Conservation (phyloP, 2,113 vertebrate genomes). For the Jaculus jaculus region DNA sequence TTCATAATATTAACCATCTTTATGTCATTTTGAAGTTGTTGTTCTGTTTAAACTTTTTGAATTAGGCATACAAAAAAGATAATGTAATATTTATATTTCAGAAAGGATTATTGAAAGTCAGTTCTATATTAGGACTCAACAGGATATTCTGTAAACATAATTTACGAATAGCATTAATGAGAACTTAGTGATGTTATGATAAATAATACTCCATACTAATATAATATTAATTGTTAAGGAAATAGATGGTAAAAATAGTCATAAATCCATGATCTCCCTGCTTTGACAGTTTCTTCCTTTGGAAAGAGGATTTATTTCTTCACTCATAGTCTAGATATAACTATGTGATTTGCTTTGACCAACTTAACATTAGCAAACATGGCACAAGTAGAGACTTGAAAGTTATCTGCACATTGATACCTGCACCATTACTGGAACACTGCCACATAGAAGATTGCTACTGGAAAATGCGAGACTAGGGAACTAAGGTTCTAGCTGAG, state of each 20-base stretch:
- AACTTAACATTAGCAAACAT: not conserved
- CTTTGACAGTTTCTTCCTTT: not conserved
- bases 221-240: not conserved
- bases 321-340: not conserved
- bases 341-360: not conserved
- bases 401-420: not conserved
- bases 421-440: not conserved
- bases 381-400: not conserved
- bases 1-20: not conserved
- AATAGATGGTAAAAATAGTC: not conserved
- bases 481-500: not conserved
- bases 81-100: conserved; percentile 24
- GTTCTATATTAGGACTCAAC: not conserved
- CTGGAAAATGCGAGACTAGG: not conserved
- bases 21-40: not conserved
- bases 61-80: not conserved
- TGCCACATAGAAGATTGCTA: not conserved
- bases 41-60: conserved; percentile 4
- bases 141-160: not conserved
- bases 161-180: not conserved
- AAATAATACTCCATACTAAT: not conserved
- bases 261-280: not conserved
- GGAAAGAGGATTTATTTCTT: not conserved
- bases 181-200: not conserved
- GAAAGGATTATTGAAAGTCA: not conserved